Evolutionary conservation across 2,797 vertebrate species (phyloP), one percentile per base, ranked within the genome.

Genomic region (Avahi laniger): DNA sequence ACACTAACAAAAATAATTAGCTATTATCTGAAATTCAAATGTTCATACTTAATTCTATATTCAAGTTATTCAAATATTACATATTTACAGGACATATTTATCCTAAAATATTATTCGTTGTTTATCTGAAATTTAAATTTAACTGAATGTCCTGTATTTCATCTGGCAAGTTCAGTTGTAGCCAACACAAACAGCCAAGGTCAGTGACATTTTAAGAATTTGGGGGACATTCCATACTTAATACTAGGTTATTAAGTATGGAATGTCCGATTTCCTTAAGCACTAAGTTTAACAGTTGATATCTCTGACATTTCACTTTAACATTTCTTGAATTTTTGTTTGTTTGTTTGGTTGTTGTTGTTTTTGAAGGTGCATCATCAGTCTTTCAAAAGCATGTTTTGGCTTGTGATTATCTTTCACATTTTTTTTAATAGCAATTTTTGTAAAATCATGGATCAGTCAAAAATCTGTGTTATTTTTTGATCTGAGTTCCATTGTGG

Each of bases 111-210:
- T 33, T 87, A 86, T 54, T 54, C 15, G 24, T 33, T 67, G 17
- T 79, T 89, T 90, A 52, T 63, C 57, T 91, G 89, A 93, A 93
- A 76, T 92, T 85, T 79, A 93, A 89, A 48, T 92, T 67, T 84
- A 67, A 90, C 33, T 46, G 38, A 72, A 14, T 15, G 2, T 65
- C 24, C 61, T 76, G 1, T 67, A 79, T 89, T 92, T 88, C 70
- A 46, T 81, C 67, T 65, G 86, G 52, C 41, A 81, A 76, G 11
- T 90, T 93, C 17, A 46, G 10, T 41, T 38, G 11, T 57, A 33
- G 72, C 22, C 38, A 90, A 84, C 26, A 81, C 41, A 89, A 92
- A 82, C 3, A 83, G n/a, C 54, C 73, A 78, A 81, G 46, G 35
- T 69, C 48, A 35, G 78, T 70, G 41, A 88, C 24, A 48, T 73